Percentiles rank a stretch among this genome's conserved stretches.
These are phyloP conservation scores for Cydia strobilella DNA, from an alignment of 1,140 invertebrate species.

Conservation along the genomic window DNA sequence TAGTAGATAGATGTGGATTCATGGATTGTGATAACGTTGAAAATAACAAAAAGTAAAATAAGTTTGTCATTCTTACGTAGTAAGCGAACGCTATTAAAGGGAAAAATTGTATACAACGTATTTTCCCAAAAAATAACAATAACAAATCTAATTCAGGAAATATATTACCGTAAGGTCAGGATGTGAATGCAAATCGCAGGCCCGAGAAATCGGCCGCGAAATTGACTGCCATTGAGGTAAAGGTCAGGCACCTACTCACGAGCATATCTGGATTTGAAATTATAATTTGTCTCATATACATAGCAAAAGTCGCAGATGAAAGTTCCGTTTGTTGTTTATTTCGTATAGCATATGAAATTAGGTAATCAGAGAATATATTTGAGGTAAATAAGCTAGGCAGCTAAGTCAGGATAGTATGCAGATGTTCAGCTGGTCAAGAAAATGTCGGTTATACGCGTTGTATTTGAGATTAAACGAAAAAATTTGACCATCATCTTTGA, in stretches of 20 bases:
- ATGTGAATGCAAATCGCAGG: neutral
- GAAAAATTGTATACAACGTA: neutral
- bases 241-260: neutral
- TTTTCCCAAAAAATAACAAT: neutral
- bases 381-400: neutral
- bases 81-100: too few species aligned
- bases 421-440: too few species aligned
- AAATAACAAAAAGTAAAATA: too few species aligned
- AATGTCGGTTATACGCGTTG: too few species aligned
- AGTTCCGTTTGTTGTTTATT: neutral
- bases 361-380: neutral
- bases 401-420: too few species aligned
- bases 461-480: neutral
- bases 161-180: neutral
- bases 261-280: conserved; percentile 15
- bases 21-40: too few species aligned
- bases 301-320: neutral
- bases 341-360: neutral
- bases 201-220: conserved; percentile 4
- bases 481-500: neutral
- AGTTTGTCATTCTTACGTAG: too few species aligned
- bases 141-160: neutral
- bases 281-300: neutral
- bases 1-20: too few species aligned
- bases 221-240: conserved; percentile 12